A percentile compares a stretch with the other conserved stretches of the same genome.
Conservation (phyloP, 2,113 vertebrate genomes). For the Heteronetta atricapilla region DNA sequence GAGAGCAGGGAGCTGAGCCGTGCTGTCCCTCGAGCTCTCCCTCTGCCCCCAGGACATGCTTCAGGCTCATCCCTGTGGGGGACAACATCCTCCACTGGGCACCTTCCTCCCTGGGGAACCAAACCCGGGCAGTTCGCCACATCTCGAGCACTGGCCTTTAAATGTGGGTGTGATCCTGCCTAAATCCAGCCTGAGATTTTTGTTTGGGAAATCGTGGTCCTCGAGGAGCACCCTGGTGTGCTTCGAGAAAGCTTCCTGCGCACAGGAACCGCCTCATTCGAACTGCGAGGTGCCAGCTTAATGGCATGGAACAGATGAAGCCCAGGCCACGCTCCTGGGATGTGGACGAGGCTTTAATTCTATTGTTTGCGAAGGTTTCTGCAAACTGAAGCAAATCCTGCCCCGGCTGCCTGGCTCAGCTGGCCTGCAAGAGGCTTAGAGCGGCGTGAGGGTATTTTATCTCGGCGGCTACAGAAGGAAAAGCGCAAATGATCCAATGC, state of each 20-base stretch:
- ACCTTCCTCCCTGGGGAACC: background rate
- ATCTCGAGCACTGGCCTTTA: background rate
- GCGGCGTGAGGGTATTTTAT: background rate
- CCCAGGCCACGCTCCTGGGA: background rate
- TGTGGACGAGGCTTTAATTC: background rate
- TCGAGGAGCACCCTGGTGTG: background rate
- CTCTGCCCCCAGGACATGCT: background rate
- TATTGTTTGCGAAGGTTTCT: background rate
- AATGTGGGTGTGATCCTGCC: background rate
- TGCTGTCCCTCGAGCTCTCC: background rate
- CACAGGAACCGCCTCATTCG: background rate
- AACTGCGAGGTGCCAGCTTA: background rate
- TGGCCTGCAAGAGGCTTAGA: background rate
- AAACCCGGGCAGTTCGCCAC: background rate
- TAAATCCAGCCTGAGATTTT: background rate
- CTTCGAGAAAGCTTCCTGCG: background rate
- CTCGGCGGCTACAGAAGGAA: background rate
- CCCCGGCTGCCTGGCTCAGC: background rate
- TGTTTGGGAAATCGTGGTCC: background rate
- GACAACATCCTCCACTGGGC: background rate
- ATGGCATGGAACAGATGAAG: rapidly evolving
- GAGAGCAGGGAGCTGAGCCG: background rate
- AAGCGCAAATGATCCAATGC: slow-evolving; percentile 29
- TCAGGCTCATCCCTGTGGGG: background rate
- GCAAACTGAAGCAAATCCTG: background rate